These are phyloP conservation scores for Promerops cafer DNA, from an alignment of 2,113 vertebrate genomes.

Conservation along the genomic window DNA sequence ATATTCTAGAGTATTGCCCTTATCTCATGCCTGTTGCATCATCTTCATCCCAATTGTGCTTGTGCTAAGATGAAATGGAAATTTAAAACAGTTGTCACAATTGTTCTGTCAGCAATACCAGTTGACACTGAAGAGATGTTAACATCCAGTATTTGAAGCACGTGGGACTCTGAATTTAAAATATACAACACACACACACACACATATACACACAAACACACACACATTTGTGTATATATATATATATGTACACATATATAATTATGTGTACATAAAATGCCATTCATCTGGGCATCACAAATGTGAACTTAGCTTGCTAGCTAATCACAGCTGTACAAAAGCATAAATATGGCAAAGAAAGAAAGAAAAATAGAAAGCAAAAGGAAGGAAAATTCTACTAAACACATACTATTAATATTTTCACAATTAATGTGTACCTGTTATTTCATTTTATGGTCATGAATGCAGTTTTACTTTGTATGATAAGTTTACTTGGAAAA, in stretches of 20 bases:
- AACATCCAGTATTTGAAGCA: neutral
- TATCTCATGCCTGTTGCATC: neutral
- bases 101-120: neutral
- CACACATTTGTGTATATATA: neutral
- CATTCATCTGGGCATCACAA: neutral
- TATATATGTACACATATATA: too few species aligned
- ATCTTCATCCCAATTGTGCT: neutral
- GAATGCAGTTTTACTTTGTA: neutral
- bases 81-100: neutral
- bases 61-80: neutral
- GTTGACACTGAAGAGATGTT: neutral
- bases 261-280: neutral
- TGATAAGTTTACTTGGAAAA: neutral
- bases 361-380: neutral
- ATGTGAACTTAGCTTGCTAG: neutral
- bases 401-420: neutral
- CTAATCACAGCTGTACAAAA: neutral
- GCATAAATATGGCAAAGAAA: neutral
- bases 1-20: neutral
- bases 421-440: neutral
- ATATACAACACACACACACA: neutral
- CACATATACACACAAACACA: too few species aligned
- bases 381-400: neutral
- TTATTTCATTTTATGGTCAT: neutral
- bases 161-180: neutral